Base-by-base conservation (phyloP, 2,113 vertebrate genomes). In the Suricata suricatta region DNA sequence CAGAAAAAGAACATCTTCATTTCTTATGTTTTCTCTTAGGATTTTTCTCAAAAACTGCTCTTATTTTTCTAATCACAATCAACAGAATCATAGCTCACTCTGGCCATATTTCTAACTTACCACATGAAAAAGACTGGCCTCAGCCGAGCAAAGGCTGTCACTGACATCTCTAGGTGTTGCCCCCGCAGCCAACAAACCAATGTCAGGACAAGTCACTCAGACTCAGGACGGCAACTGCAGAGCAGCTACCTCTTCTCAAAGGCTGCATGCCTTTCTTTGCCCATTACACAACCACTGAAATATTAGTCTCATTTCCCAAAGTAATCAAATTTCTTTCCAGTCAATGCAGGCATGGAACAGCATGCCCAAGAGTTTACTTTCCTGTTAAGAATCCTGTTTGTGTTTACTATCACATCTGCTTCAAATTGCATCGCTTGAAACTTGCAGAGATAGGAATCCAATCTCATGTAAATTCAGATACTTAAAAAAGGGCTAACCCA, bases 401-500 rank as follows among this genome's bases (percentile, higher is more conserved):
- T 69, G 17, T 85, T 90, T 69, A 95, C 92, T 89, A 72, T 96
- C 41, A 89, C 79, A 97, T 79, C 33, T 72, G 85, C 66, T 97
- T 97, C 95, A 96, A 90, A 79, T 72, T 90, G 96, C 60, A 64
- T 0, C 8, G 60, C 44, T 83, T 82, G 77, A 74, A 86, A 82
- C 25, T 76, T 81, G 41, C 5, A 72, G 66, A 96, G 88, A 94
- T 52, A 84, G n/a, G 68, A 91, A 90, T 90, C 77, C 19, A 57
- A 41, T 69, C 12, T 79, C 60, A 80, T 8, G 12, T 31, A 96
- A 97, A 91, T 86, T 84, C 72, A 95, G 88, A 94, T 4, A 38
- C 63, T 77, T 95, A 6, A 16, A 8, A 81, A 89, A 77, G 91
- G 6, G 63, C 17, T 76, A 83, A 72, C 66, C 77, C 31, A 80